Conservation (phyloP, 2,797 vertebrate genomes). For the Acrocephalus scirpaceus region DNA sequence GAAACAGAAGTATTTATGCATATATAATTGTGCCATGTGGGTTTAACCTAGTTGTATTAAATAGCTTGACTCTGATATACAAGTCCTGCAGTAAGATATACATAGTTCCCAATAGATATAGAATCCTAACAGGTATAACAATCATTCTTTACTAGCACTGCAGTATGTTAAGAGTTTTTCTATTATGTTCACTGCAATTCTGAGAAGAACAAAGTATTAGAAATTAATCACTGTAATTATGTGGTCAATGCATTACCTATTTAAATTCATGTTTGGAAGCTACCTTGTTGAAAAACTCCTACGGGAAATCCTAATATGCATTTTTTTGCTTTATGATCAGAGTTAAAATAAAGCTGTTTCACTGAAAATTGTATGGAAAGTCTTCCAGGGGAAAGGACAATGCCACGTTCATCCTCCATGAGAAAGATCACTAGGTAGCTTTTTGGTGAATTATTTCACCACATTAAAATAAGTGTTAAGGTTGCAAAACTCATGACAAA, state of each 20-base stretch:
- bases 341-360: not conserved
- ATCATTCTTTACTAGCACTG: not conserved
- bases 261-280: slow-evolving; percentile 7
- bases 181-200: not conserved
- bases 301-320: not conserved
- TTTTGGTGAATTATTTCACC: not conserved
- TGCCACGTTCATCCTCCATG: not conserved
- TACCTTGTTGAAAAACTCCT: not conserved
- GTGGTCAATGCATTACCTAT: not conserved
- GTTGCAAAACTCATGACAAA: not conserved
- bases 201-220: not conserved
- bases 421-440: not conserved
- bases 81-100: not conserved
- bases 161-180: not conserved
- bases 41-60: not conserved
- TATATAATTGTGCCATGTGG: not conserved
- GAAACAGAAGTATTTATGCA: not conserved
- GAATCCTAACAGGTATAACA: not conserved
- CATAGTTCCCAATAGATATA: not conserved
- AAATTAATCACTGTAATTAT: slow-evolving; percentile 18
- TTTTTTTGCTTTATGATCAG: not conserved
- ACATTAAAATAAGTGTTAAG: not conserved
- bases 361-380: not conserved
- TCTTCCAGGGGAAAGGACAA: not conserved
- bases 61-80: not conserved